Base-by-base conservation (phyloP, 53 echinoderm and acorn worm species). In the Zoroaster sp. region DNA sequence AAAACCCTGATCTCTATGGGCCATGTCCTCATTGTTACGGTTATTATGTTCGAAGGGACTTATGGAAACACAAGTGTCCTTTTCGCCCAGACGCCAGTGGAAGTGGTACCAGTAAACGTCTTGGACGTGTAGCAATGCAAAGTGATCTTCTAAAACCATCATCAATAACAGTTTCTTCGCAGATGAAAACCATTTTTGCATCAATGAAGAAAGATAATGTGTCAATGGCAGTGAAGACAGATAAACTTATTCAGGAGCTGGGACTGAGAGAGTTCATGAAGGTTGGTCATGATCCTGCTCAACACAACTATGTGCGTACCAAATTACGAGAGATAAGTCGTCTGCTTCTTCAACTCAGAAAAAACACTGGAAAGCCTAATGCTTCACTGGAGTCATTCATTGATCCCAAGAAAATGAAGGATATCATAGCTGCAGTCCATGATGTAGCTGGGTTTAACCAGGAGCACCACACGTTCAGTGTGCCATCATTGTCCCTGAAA, bases 401-500 rank as follows among this genome's bases (percentile, higher is more conserved):
- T n/a, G 45, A 86, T 35, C 86, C 93, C 7, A 69, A 20, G 10
- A 15, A 72, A 74, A 88, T 92, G 46, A 59, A 83, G 13, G 74
- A 47, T 13, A 88, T 92, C 1, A 83, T 92, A 33, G 87, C 77
- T 37, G 93, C 93, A 42, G 93, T 93, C 32, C 90, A 89, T 36
- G 74, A 65, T 47, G 87, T 93, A 35, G 69, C 88, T 36, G 91
- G 88, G 31, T 91, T 77, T 32, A 39, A 89, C 85, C 89, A 77
- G 68, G 45, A 59, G 1, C 65, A 55, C 0, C 74, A 73, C 3
- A 21, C 77, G 5, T 91, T 85, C 68, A 77, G 37, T 43, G 69
- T 75, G n/a, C 91, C 94, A 66, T 91, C 91, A 31, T 72, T 94
- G 55, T 91, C 94, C 28, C 77, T 94, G 40, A 94, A 94, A 49